A percentile compares a stretch with the other conserved stretches of the same genome.
Conservation (phyloP, 2,888 invertebrate genomes). For the Diarsia brunnea region DNA sequence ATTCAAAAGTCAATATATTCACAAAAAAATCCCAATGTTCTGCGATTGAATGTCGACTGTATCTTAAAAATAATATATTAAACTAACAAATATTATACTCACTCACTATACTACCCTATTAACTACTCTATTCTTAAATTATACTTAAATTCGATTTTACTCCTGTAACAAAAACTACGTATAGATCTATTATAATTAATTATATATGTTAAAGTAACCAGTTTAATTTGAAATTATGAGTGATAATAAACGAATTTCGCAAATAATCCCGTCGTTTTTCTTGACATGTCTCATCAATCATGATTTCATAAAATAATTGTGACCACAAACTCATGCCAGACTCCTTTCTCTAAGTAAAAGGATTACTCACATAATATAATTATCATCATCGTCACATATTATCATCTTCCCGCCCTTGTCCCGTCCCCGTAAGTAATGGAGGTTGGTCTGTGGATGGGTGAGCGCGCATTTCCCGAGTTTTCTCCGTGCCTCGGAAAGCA, state of each 20-base stretch:
- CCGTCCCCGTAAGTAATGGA: no score
- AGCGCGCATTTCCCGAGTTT: no score
- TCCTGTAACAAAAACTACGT: neutral
- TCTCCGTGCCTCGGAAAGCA: no score
- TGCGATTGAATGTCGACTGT: neutral
- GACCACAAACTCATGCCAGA: neutral
- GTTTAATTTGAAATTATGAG: neutral
- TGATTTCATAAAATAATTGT: neutral
- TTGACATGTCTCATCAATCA: neutral
- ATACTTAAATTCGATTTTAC: neutral
- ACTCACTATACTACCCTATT: no score
- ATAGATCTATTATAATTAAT: slow-evolving; percentile 17
- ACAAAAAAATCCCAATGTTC: neutral
- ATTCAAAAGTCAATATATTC: neutral
- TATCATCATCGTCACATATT: no score
- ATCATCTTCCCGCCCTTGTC: no score
- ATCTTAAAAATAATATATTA: no score
- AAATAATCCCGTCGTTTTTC: slow-evolving; percentile 28
- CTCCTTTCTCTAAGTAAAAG: neutral
- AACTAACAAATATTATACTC: no score
- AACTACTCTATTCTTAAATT: neutral
- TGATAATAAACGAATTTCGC: slow-evolving; percentile 33
- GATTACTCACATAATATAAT: neutral
- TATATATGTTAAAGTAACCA: neutral
- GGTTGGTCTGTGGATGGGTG: no score